phyloP scores from a whole-genome alignment of 2,888 invertebrate genomes.

The Unio pictorum region DNA sequence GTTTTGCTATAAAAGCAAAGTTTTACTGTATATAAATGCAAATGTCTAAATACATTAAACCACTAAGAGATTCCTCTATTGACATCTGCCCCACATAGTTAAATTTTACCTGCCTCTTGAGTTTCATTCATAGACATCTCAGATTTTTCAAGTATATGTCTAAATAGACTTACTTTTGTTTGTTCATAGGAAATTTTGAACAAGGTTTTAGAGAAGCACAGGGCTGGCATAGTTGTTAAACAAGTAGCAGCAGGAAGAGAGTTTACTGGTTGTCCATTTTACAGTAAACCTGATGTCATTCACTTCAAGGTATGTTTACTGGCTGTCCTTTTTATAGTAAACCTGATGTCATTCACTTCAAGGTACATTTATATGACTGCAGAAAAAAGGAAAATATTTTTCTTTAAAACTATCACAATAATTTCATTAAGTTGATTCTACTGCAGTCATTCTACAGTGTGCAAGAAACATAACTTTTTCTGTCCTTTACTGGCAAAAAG shows the following conservation, averaged over 20 bases:
- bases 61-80: too few relatives aligned
- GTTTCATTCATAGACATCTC: too few relatives aligned
- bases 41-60: too few relatives aligned
- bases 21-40: too few relatives aligned
- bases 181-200: constrained; percentile 62
- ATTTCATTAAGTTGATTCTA: not conserved
- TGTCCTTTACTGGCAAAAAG: too few relatives aligned
- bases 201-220: constrained; percentile 62
- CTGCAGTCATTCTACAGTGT: not conserved
- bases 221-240: constrained; percentile 66
- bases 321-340: constrained; percentile 64
- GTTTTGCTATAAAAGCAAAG: too few relatives aligned
- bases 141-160: too few relatives aligned
- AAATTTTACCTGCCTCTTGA: too few relatives aligned
- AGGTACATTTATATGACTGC: not conserved
- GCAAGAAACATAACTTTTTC: not conserved
- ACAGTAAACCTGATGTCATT: constrained; percentile 70
- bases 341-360: constrained; percentile 60
- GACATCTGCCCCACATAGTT: too few relatives aligned
- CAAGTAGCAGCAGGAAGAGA: constrained; percentile 69
- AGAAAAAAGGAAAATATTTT: not conserved
- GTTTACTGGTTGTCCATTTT: constrained; percentile 68
- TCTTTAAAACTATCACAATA: too few relatives aligned
- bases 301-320: constrained; percentile 66
- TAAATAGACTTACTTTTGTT: not conserved